phyloP scores from a whole-genome alignment of 2,888 invertebrate genomes.

The Caenorhabditis angaria region DNA sequence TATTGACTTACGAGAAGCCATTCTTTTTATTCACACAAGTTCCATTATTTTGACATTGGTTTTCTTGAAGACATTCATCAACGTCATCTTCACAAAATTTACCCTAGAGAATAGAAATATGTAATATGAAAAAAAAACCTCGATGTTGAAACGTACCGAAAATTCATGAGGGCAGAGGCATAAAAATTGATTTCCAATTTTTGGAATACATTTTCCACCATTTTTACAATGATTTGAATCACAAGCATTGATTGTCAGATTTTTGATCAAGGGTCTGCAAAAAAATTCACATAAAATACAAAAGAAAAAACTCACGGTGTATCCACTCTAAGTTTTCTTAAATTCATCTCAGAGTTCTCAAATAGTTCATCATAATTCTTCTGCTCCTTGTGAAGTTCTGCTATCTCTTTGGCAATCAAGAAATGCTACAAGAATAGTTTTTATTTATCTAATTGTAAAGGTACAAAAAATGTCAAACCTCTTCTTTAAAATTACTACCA shows the following conservation, averaged over 20 bases:
- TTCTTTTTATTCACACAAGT: constrained; percentile 62
- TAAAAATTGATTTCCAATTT: not conserved
- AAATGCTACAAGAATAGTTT: too few relatives aligned
- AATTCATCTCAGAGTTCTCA: too few relatives aligned
- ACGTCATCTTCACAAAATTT: constrained; percentile 61
- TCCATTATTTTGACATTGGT: constrained; percentile 61
- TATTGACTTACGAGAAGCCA: constrained; percentile 42
- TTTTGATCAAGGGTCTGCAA: constrained; percentile 26
- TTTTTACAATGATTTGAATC: constrained; percentile 57
- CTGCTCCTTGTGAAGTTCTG: too few relatives aligned
- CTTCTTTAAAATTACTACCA: too few relatives aligned
- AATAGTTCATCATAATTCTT: too few relatives aligned
- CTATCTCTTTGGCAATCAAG: too few relatives aligned
- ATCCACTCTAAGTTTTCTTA: too few relatives aligned
- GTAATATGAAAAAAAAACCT: too few relatives aligned
- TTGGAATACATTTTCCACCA: constrained; percentile 51
- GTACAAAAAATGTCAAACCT: too few relatives aligned
- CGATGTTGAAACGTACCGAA: not conserved
- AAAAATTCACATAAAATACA: too few relatives aligned
- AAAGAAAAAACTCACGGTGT: too few relatives aligned
- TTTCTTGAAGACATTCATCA: constrained; percentile 65
- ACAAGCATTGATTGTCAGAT: constrained; percentile 52
- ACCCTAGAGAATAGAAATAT: constrained; percentile 42
- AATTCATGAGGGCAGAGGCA: not conserved
- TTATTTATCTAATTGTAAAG: too few relatives aligned